Evolutionary conservation across 2,888 invertebrate genomes (phyloP), one percentile per base, ranked within the genome.

Genomic region (Noctua janthina): DNA sequence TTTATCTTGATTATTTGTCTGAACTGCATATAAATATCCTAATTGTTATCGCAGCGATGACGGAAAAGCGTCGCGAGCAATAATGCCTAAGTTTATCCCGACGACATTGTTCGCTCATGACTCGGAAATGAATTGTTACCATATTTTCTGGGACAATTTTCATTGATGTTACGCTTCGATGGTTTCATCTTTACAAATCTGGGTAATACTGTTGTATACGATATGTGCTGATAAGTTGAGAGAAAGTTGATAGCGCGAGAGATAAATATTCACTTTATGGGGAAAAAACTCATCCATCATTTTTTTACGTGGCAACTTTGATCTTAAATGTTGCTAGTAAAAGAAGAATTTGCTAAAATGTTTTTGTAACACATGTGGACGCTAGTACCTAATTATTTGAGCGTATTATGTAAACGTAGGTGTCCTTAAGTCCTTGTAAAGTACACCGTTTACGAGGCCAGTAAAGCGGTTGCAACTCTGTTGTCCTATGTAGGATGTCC

Each of bases 61-160:
- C 49, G 59, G 39, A 79, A 87, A 83, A 83, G 76, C 87, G 70
- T 78, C 71, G 69, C 74, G 59, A 77, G 74, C 77, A 74, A 76
- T 84, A 86, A 86, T 70, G 54, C 20, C 64, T 67, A 66, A 83
- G 70, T 79, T 85, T 74, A 88, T 86, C 54, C 83, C 79, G 49
- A 82, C 73, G 66, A 85, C 75, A 81, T 84, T 78, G 79, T 64
- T 82, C 64, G 68, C 71, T 64, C 74, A 79, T 83, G 84, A 84
- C 56, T 81, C 81, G 78, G 79, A 84, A 89, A 89, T 82, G 82
- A 87, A 86, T 87, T 85, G 87, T 88, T 76, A 77, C 83, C 81
- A 87, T 85, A 89, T 85, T 89, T 87, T 86, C 85, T 84, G 76
- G 51, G 39, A 86, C 80, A 74, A 84, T 86, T 89, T 89, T 81